Conservation (phyloP, 2,888 invertebrate species). For the Drosophila mayaguana region DNA sequence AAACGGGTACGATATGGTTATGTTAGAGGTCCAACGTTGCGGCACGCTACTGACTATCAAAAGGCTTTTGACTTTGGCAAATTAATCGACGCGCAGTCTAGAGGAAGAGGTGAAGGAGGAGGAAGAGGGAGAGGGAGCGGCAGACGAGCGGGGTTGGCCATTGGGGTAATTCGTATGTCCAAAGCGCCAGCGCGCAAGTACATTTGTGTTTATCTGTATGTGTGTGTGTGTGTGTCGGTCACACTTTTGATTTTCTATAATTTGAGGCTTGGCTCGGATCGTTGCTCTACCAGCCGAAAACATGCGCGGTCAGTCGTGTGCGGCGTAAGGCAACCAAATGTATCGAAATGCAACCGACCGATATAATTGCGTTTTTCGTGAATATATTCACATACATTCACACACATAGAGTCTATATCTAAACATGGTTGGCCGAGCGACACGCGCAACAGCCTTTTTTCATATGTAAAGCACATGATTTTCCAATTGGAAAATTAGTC, state of each 20-base stretch:
- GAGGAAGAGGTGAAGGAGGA: slow-evolving; percentile 11
- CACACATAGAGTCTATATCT: slow-evolving; percentile 2
- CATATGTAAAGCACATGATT: slow-evolving; percentile 81
- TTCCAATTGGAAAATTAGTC: slow-evolving; percentile 81
- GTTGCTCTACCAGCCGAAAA: slow-evolving; percentile 76
- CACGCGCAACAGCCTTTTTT: slow-evolving; percentile 73
- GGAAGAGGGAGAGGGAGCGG: neutral
- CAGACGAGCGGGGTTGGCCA: neutral
- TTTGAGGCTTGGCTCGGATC: slow-evolving; percentile 69
- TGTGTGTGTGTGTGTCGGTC: slow-evolving; percentile 69
- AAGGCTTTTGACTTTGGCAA: slow-evolving; percentile 80
- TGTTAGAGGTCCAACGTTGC: slow-evolving; percentile 69
- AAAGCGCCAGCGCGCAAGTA: slow-evolving; percentile 60
- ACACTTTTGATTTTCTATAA: slow-evolving; percentile 80
- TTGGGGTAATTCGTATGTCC: slow-evolving; percentile 50
- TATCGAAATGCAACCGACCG: slow-evolving; percentile 85
- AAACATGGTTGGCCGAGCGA: slow-evolving; percentile 78
- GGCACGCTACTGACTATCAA: slow-evolving; percentile 76
- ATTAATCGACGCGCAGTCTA: slow-evolving; percentile 63
- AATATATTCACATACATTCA: slow-evolving; percentile 45
- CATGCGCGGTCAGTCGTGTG: slow-evolving; percentile 86
- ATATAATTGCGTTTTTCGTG: slow-evolving; percentile 82
- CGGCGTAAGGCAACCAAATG: slow-evolving; percentile 85
- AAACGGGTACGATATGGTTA: slow-evolving; percentile 56
- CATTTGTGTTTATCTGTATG: slow-evolving; percentile 13